These are phyloP conservation scores for Hypocryptadius cinnamomeus DNA, from an alignment of 2,113 vertebrate species.

Conservation along the genomic window DNA sequence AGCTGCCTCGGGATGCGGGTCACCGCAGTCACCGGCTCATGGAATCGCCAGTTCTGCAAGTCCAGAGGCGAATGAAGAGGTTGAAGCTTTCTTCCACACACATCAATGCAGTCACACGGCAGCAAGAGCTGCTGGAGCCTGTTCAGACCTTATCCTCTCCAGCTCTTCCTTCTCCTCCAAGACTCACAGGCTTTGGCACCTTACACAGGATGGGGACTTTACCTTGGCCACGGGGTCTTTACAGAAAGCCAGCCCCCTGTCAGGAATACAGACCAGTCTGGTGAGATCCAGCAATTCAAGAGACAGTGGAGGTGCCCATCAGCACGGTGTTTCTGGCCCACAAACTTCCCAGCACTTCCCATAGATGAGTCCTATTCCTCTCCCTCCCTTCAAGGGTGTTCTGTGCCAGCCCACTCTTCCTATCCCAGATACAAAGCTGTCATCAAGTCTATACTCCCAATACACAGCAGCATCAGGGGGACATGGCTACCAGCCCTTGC, in stretches of 20 bases:
- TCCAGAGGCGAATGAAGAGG: background rate
- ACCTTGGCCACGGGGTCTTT: background rate
- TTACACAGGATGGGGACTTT: background rate
- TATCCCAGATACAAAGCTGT: background rate
- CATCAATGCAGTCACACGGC: background rate
- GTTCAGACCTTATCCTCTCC: background rate
- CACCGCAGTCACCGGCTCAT: rapidly evolving
- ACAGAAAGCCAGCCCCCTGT: background rate
- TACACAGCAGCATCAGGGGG: background rate
- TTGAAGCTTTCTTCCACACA: background rate
- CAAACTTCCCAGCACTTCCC: background rate
- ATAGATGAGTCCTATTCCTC: background rate
- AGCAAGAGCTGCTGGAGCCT: background rate
- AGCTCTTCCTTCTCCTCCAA: background rate
- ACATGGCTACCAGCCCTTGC: background rate
- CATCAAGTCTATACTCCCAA: background rate
- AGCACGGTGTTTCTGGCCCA: background rate
- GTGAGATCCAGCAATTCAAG: background rate
- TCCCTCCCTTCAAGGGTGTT: background rate
- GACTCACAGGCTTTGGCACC: background rate
- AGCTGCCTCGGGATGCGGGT: background rate
- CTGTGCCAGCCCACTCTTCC: background rate
- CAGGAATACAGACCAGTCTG: background rate
- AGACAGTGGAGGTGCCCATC: background rate
- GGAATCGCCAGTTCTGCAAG: rapidly evolving